Evolutionary conservation across 2,113 vertebrate genomes (phyloP).

Genomic region (Passer domesticus): DNA sequence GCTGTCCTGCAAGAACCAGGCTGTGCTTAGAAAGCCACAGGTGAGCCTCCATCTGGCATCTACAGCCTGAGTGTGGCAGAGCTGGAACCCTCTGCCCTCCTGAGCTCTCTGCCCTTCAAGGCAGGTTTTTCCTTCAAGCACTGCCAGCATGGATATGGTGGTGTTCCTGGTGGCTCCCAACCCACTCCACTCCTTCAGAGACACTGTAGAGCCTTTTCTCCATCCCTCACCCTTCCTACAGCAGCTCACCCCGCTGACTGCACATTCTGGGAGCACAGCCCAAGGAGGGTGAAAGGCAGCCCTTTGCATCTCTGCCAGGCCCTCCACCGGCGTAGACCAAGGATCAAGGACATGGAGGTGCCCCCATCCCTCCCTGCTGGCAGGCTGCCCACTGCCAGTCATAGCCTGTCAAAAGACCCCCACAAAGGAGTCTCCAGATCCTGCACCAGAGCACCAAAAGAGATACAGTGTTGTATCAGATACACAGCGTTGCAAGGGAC

Average conservation of each 20-base stretch:
- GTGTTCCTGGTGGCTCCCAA: background rate
- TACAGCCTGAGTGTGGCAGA: background rate
- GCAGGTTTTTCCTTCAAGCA: background rate
- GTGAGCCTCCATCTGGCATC: rapidly evolving
- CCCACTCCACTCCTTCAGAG: background rate
- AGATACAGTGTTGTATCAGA: background rate
- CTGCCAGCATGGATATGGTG: background rate
- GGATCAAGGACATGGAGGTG: background rate
- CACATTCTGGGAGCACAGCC: background rate
- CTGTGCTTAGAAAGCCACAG: background rate
- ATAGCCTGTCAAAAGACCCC: background rate
- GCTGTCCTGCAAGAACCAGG: background rate
- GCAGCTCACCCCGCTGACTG: background rate
- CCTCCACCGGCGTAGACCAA: background rate
- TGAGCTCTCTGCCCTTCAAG: rapidly evolving
- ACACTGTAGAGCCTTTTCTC: background rate
- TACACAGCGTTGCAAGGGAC: background rate
- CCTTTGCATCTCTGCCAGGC: background rate
- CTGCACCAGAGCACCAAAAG: background rate
- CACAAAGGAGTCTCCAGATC: background rate
- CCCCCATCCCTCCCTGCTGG: background rate
- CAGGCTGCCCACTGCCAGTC: rapidly evolving
- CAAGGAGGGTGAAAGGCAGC: background rate
- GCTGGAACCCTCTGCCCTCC: background rate
- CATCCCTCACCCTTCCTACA: background rate